Evolutionary conservation across 2,797 vertebrate species (phyloP).

Genomic region (Parauchenoglanis punctatus): DNA sequence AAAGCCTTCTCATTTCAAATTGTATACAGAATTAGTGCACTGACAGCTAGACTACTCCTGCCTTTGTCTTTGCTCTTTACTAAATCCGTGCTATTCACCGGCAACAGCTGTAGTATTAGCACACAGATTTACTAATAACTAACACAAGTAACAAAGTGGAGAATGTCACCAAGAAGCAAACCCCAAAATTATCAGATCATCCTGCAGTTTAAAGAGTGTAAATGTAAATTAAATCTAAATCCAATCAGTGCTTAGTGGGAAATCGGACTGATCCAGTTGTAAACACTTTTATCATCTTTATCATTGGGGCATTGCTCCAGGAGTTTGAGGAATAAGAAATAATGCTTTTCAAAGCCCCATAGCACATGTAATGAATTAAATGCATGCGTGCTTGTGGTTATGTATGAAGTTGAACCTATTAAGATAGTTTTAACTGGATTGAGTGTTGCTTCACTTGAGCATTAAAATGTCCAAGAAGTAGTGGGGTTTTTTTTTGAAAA

Average conservation of each 20-base stretch:
- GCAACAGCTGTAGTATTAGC: constrained; percentile 7
- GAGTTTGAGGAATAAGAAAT: background rate
- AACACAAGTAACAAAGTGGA: constrained; percentile 19
- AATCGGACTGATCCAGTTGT: constrained; percentile 7
- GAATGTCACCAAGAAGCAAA: constrained; percentile 10
- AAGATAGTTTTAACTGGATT: background rate
- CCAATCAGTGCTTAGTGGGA: background rate
- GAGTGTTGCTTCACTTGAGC: background rate
- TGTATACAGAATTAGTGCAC: constrained; percentile 64
- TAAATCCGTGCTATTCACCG: background rate
- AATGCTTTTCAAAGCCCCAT: background rate
- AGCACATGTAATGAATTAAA: background rate
- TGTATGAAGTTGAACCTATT: background rate
- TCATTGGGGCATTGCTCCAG: background rate
- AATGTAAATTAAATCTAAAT: constrained; percentile 11
- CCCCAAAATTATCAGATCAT: constrained; percentile 4
- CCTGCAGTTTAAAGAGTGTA: constrained; percentile 16
- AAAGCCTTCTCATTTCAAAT: constrained; percentile 64
- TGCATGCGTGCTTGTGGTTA: background rate
- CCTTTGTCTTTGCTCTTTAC: constrained; percentile 4
- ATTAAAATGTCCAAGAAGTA: constrained; percentile 4
- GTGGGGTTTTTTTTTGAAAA: background rate
- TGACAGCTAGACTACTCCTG: constrained; percentile 19
- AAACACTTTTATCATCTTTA: background rate
- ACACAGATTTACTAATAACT: constrained; percentile 30